Evolutionary conservation across 2,797 vertebrate species (phyloP).

Genomic region (Sebastes iracundus): DNA sequence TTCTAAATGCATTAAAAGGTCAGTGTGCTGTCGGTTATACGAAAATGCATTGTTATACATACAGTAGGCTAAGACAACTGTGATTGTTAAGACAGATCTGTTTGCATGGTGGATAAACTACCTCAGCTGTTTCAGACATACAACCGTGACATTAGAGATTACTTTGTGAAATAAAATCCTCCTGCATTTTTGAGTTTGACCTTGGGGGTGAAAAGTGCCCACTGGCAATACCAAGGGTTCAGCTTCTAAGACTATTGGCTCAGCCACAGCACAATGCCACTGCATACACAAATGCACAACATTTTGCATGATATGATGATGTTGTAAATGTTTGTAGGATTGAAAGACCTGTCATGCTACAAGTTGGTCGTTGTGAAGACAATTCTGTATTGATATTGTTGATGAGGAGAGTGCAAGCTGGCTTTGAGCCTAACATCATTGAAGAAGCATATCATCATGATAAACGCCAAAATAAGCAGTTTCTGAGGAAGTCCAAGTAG

Average conservation of each 20-base stretch:
- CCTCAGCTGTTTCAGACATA: conserved; percentile 27
- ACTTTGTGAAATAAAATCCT: conserved; percentile 60
- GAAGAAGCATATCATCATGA: neutral
- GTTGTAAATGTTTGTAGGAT: neutral
- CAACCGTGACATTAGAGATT: conserved; percentile 28
- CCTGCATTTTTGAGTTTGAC: conserved; percentile 56
- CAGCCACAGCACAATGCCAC: neutral
- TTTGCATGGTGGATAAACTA: conserved; percentile 10
- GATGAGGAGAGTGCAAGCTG: neutral
- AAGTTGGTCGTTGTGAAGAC: neutral
- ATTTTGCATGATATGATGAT: neutral
- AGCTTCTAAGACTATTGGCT: conserved; percentile 2
- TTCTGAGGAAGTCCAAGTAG: conserved; percentile 12
- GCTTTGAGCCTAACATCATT: neutral
- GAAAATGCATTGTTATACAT: neutral
- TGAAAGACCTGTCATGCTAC: neutral
- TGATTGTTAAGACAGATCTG: neutral
- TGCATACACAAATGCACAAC: neutral
- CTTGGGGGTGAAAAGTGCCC: conserved; percentile 30
- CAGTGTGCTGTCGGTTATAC: neutral
- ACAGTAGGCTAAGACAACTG: neutral
- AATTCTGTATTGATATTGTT: neutral
- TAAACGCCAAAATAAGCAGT: conserved; percentile 7
- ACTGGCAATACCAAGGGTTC: conserved; percentile 5
- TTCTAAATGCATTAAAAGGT: neutral